Conservation (phyloP, 2,113 vertebrate genomes). For the Sinocyclocheilus rhinocerous region DNA sequence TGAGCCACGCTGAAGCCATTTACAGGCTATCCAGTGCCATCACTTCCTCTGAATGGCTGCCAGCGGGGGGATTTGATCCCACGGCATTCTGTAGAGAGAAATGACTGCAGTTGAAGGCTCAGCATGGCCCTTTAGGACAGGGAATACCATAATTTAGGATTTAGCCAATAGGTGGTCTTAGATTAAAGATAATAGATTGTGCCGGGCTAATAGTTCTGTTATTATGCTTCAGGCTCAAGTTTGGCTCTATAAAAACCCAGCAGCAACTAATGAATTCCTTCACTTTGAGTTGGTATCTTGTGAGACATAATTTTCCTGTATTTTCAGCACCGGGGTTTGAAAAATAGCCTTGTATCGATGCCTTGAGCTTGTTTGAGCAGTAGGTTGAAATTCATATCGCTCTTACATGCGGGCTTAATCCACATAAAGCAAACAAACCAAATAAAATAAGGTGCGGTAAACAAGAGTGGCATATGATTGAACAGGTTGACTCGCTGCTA, state of each 20-base stretch:
- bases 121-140: conserved; percentile 38
- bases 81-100: conserved; percentile 41
- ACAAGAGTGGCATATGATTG: conserved; percentile 55
- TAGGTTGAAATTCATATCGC: background rate
- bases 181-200: conserved; percentile 43
- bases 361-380: conserved; percentile 20
- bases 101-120: conserved; percentile 41
- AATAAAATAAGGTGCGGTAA: conserved; percentile 52
- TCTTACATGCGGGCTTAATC: conserved; percentile 1
- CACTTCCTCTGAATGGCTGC: conserved; percentile 33
- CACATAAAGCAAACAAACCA: conserved; percentile 39
- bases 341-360: background rate
- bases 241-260: conserved; percentile 5
- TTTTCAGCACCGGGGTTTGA: background rate
- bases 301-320: background rate
- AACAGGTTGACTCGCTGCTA: conserved; percentile 57
- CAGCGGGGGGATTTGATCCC: conserved; percentile 54
- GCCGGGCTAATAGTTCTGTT: conserved; percentile 37
- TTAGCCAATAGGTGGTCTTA: conserved; percentile 33
- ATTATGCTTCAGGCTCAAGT: conserved; percentile 44
- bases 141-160: conserved; percentile 30
- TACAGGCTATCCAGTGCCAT: conserved; percentile 45
- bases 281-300: conserved; percentile 15
- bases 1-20: conserved; percentile 48
- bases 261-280: conserved; percentile 10